These are phyloP conservation scores for Deilephila porcellus DNA, from an alignment of 2,888 invertebrate species.

Conservation along the genomic window DNA sequence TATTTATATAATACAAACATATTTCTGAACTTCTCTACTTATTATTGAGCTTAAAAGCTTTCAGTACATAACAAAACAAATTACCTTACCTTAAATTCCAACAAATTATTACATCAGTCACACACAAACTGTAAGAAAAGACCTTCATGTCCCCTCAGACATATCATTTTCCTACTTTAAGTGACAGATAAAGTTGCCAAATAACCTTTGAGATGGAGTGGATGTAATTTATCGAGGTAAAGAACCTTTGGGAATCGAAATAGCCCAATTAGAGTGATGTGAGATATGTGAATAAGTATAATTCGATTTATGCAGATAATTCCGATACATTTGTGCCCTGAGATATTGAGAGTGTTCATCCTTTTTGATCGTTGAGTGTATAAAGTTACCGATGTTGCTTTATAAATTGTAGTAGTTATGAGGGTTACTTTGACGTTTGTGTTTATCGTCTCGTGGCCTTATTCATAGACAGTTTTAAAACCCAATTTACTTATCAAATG, in stretches of 20 bases:
- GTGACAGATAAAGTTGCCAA: conserved; percentile 31
- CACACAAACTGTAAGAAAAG: background rate
- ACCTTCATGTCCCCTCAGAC: background rate
- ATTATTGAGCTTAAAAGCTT: too few species aligned
- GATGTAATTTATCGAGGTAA: conserved; percentile 47
- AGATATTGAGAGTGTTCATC: background rate
- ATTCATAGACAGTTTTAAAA: too few species aligned
- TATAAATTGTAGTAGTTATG: conserved; percentile 6
- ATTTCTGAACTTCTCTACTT: too few species aligned
- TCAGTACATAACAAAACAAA: too few species aligned
- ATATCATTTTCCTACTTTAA: conserved; percentile 35
- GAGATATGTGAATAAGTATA: conserved; percentile 52
- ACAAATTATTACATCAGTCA: background rate
- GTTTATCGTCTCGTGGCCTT: too few species aligned
- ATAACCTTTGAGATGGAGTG: conserved; percentile 32
- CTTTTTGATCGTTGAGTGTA: background rate
- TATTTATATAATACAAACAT: too few species aligned
- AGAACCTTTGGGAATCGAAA: conserved; percentile 51
- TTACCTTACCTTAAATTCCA: too few species aligned
- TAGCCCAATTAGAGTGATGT: conserved; percentile 53
- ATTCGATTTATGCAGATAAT: conserved; percentile 37
- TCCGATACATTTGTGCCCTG: conserved; percentile 34
- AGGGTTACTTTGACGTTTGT: too few species aligned
- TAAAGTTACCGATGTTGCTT: background rate
- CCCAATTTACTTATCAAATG: too few species aligned